These are phyloP conservation scores for Lepisosteus oculatus DNA, from an alignment of 2,113 vertebrate species.

Conservation along the genomic window DNA sequence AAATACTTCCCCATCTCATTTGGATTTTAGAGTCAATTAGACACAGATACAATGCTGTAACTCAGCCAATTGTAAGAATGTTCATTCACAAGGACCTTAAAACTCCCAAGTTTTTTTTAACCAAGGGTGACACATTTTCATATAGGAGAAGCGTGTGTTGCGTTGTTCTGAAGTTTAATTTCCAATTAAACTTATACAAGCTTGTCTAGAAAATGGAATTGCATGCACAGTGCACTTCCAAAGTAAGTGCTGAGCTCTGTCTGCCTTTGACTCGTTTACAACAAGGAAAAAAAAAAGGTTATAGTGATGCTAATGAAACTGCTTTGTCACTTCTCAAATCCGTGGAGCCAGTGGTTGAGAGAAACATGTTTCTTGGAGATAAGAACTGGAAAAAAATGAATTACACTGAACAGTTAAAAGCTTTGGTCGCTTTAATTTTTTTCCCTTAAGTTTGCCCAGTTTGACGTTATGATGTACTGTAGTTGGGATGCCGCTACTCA, in stretches of 20 bases:
- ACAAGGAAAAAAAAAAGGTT: neutral
- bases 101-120: neutral
- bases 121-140: neutral
- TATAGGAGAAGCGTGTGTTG: neutral
- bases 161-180: neutral
- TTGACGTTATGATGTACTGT: too few species aligned
- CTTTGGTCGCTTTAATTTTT: neutral
- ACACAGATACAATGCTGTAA: neutral
- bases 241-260: neutral
- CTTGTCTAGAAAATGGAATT: neutral
- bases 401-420: neutral
- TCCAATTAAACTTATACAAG: neutral
- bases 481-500: too few species aligned
- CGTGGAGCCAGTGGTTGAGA: neutral
- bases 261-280: neutral
- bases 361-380: constrained; percentile 1
- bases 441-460: neutral
- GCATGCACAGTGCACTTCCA: neutral
- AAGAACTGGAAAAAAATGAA: neutral
- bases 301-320: neutral
- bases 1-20: neutral
- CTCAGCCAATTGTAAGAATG: neutral
- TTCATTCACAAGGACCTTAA: neutral
- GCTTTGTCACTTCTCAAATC: neutral
- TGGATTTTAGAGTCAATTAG: neutral